Percentiles rank a stretch among this genome's conserved stretches.
phyloP scores from a whole-genome alignment of 1,140 invertebrate genomes.

The Oryzaephilus surinamensis region DNA sequence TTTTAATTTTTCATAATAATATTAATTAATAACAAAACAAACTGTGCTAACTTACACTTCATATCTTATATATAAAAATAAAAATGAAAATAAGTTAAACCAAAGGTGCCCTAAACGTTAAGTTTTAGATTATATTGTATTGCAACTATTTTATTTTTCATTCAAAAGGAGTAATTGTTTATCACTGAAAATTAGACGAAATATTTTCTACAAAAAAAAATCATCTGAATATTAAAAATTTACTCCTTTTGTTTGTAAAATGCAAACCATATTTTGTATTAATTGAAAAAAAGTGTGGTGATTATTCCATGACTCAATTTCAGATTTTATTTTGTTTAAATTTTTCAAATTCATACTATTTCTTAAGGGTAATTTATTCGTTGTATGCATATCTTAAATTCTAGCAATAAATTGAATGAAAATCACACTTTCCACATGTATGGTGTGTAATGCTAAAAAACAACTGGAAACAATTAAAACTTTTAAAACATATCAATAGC shows the following conservation, averaged over 20 bases:
- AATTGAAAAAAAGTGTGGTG: too few relatives aligned
- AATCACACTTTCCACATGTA: slow-evolving; percentile 3
- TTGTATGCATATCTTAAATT: slow-evolving; percentile 24
- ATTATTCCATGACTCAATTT: slow-evolving; percentile 8
- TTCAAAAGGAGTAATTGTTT: background rate
- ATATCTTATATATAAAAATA: slow-evolving; percentile 21
- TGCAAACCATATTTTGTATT: too few relatives aligned
- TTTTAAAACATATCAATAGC: slow-evolving; percentile 19
- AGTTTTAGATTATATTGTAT: slow-evolving; percentile 37
- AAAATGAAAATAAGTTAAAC: slow-evolving; percentile 35
- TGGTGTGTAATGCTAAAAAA: slow-evolving; percentile 10
- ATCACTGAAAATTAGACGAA: background rate
- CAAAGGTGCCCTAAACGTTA: slow-evolving; percentile 40
- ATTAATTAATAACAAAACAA: background rate
- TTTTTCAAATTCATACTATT: background rate
- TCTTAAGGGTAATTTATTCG: slow-evolving; percentile 9
- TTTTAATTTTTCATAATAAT: background rate
- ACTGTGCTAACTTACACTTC: slow-evolving; percentile 8
- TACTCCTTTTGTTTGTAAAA: too few relatives aligned
- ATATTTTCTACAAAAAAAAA: background rate
- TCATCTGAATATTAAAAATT: too few relatives aligned
- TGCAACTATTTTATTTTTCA: background rate
- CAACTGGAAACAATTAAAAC: slow-evolving; percentile 10
- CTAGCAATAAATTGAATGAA: slow-evolving; percentile 30
- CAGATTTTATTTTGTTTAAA: slow-evolving; percentile 15